These are phyloP conservation scores for Tylochromis polylepis DNA, from an alignment of 2,113 vertebrate species.

Conservation along the genomic window DNA sequence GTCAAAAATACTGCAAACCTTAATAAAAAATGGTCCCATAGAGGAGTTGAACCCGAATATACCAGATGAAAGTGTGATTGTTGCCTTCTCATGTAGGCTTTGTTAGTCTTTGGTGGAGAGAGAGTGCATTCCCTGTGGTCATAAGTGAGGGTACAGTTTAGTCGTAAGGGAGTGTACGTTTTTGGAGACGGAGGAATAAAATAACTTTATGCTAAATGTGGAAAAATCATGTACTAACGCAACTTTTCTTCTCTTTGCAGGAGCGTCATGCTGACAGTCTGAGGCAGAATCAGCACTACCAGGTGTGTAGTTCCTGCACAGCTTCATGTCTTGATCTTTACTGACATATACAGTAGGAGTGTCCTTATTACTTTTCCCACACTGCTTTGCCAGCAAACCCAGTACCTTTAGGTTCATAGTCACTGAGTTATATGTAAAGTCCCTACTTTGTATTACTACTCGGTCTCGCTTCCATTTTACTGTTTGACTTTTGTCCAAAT, in stretches of 20 bases:
- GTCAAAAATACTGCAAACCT: not conserved
- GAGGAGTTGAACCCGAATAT: not conserved
- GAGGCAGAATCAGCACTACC: constrained; percentile 95
- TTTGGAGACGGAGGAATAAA: not conserved
- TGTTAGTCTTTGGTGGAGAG: not conserved
- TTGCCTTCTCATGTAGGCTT: not conserved
- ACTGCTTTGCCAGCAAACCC: not conserved
- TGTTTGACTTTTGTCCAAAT: not conserved
- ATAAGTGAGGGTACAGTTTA: not conserved
- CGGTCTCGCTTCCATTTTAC: not conserved
- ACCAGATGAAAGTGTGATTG: not conserved
- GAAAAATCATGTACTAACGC: not conserved
- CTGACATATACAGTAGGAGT: not conserved
- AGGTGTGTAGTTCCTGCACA: constrained; percentile 73
- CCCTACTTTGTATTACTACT: not conserved
- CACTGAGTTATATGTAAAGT: not conserved
- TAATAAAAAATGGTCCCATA: not conserved
- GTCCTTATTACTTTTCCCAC: not conserved
- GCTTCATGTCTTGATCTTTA: not conserved
- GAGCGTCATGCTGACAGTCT: constrained; percentile 90
- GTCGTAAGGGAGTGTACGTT: not conserved
- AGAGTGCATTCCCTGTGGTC: fast-evolving
- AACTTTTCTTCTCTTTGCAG: constrained; percentile 69
- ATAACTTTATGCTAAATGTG: not conserved
- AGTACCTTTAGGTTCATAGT: not conserved